Evolutionary conservation across 2,797 vertebrate genomes (phyloP), one percentile per base, ranked within the genome.

Genomic region (Ambastaia sidthimunki): DNA sequence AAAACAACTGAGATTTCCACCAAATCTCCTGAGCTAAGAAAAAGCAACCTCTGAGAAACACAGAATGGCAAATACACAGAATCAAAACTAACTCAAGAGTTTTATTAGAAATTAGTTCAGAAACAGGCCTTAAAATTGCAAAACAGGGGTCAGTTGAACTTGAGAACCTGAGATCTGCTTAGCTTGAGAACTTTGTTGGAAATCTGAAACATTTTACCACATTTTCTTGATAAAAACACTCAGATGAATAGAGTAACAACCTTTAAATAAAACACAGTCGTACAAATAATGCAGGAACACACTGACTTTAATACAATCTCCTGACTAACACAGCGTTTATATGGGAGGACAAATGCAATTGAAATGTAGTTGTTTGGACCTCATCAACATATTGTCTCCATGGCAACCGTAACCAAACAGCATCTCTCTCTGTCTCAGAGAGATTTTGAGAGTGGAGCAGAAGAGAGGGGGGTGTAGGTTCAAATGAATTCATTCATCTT

Each of bases 101-200:
- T 37, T 37, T 37, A 37, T 37, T 37, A 6, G 34, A 37, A 52
- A 74, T 65, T 37, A 52, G 50, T 74, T 52, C 34, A 41, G 3
- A 66, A 66, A 54, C 11, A 5, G 19, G 7, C 34, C 10, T 74
- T 25, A 48, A 12, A 21, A 13, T 76, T 19, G 25, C 65, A 16
- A 57, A 67, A 66, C 52, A n/a, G n/a, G 25, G 12, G 25, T 65
- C 31, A 31, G 16, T 65, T n/a, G 21, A 75, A 75, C 19, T 48
- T 55, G 54, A 55, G 31, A 66, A 25, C 31, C 3, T 54, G 41
- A 48, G 11, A 50, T 74, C 6, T 52, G 12, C 25, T 31, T 3
- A 52, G 19, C 25, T 12, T 65, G 31, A 75, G 44, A 28, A 16
- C 23, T 60, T 28, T 6, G 57, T 12, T 60, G 4, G 23, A 28